Evolutionary conservation across 2,888 invertebrate species (phyloP), one percentile per base, ranked within the genome.

Genomic region (Myopa testacea): DNA sequence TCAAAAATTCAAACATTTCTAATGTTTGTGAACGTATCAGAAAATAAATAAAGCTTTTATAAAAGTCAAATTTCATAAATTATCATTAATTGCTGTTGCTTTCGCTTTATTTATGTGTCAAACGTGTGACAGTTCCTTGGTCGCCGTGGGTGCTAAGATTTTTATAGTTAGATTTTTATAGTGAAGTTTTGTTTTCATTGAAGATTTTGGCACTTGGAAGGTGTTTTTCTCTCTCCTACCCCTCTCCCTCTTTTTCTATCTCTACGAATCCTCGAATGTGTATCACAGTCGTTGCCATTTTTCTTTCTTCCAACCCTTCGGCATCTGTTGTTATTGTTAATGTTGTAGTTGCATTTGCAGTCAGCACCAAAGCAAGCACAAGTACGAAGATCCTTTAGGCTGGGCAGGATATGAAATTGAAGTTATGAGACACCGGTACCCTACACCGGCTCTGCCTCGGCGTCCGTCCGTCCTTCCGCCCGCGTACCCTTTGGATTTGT

Each of bases 351-450:
- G 38, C 19, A 26, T 45, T 62, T 19, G 14, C 52, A 34, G 69
- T 55, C 62, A 6, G n/a, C 40, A 45, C 55, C 16, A 60, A 78
- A 75, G 58, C n/a, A 74, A 77, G 65, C 67, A 80, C 55, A 76
- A 65, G 70, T 74, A 74, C 78, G 78, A 78, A 74, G 75, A 72
- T 74, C 76, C 78, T 78, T 76, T 60, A 67, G 58, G 72, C 67
- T 38, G 19, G 55, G 26, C 74, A 74, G 74, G 74, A 74, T 74
- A 74, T 74, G 74, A 63, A 74, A 65, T 50, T 74, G 74, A 63
- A 52, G 58, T 26, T 70, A 55, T 50, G 37, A 19, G 50, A 55
- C 4, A 55, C 2, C 10, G 55, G n/a, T n/a, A 6, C 55, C 16
- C 55, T 55, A 12, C 14, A 45, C 1, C 45, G 45, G 0, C 45